Conservation (phyloP, 2,888 invertebrate genomes). For the Parascotia fuliginaria region DNA sequence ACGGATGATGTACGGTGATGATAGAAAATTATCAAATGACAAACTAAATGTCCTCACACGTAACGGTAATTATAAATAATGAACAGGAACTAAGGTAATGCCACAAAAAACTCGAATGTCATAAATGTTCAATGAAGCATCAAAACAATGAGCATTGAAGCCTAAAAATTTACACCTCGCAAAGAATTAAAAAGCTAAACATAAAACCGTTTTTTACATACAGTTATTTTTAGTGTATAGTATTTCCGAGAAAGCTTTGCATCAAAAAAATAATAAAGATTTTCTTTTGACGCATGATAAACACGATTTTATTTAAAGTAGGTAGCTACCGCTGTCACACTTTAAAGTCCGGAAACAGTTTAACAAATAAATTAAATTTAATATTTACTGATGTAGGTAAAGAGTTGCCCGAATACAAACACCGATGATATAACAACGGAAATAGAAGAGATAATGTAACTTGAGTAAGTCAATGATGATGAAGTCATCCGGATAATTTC, state of each 20-base stretch:
- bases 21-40: conserved; percentile 19
- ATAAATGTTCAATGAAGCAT: conserved; percentile 43
- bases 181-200: conserved; percentile 39
- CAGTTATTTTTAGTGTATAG: conserved; percentile 14
- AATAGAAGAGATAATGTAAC: conserved; percentile 61
- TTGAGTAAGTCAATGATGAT: conserved; percentile 46
- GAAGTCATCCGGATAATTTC: conserved; percentile 56
- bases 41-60: conserved; percentile 4
- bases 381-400: conserved; percentile 22
- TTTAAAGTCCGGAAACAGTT: conserved; percentile 25
- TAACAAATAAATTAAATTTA: conserved; percentile 22
- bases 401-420: conserved; percentile 39
- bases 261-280: neutral
- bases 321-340: conserved; percentile 3
- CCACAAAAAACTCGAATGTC: conserved; percentile 19
- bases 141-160: conserved; percentile 28
- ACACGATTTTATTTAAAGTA: conserved; percentile 11
- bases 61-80: conserved; percentile 22
- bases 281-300: conserved; percentile 8
- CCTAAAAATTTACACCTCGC: conserved; percentile 41
- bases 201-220: conserved; percentile 16
- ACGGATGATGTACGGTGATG: conserved; percentile 6
- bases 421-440: conserved; percentile 63
- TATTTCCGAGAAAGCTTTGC: conserved; percentile 6
- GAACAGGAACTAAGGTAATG: conserved; percentile 34